A percentile compares a stretch with the other conserved stretches of the same genome.
phyloP scores from a whole-genome alignment of 2,113 vertebrate species.

The Shinisaurus crocodilurus region DNA sequence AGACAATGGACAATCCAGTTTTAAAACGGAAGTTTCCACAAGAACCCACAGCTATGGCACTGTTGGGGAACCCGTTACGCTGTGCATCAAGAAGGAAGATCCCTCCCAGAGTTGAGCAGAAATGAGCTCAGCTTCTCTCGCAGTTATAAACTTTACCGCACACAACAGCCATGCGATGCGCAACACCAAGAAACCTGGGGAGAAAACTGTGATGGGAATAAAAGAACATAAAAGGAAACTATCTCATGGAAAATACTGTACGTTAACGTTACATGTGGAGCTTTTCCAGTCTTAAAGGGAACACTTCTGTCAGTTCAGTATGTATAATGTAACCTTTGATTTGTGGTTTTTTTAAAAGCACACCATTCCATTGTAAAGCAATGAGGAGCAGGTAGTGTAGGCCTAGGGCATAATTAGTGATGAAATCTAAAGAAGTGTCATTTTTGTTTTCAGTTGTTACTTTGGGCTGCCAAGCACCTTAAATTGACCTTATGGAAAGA shows the following conservation, averaged over 20 bases:
- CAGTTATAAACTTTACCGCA: not conserved
- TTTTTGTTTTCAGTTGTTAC: constrained; percentile 12
- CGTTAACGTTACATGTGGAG: constrained; percentile 1
- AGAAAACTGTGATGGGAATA: constrained; percentile 17
- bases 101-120: constrained; percentile 74
- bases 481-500: constrained; percentile 13
- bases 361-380: constrained; percentile 73
- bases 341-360: constrained; percentile 53
- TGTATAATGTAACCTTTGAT: constrained; percentile 18
- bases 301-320: constrained; percentile 61
- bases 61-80: constrained; percentile 85
- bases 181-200: not conserved
- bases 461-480: too few species aligned
- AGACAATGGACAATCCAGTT: constrained; percentile 84
- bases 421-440: not conserved
- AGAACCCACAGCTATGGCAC: constrained; percentile 86
- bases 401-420: constrained; percentile 58
- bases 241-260: constrained; percentile 37
- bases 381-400: constrained; percentile 28
- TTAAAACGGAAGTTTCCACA: constrained; percentile 91
- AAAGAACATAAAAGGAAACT: not conserved
- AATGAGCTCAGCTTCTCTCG: not conserved
- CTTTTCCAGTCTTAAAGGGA: constrained; percentile 72
- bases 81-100: constrained; percentile 84
- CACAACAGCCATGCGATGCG: constrained; percentile 42